A percentile compares a stretch with the other conserved stretches of the same genome.
These are phyloP conservation scores for Calyptomena viridis DNA, from an alignment of 2,113 vertebrate species.

Conservation along the genomic window DNA sequence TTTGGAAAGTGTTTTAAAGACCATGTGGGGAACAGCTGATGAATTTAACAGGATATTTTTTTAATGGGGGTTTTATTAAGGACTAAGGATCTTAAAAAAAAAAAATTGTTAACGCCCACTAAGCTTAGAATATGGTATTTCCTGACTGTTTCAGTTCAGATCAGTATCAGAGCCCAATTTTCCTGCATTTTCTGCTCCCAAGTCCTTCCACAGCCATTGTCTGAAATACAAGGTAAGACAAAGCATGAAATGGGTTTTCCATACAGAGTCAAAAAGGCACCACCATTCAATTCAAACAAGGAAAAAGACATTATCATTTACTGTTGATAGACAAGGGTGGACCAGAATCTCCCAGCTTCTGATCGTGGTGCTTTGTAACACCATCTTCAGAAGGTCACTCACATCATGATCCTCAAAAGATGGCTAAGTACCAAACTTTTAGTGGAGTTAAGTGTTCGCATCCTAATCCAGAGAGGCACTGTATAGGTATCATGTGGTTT, in stretches of 20 bases:
- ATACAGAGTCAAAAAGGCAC: background rate
- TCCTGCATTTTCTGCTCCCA: constrained; percentile 37
- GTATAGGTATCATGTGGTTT: background rate
- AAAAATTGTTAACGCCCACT: background rate
- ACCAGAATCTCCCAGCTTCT: background rate
- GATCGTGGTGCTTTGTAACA: background rate
- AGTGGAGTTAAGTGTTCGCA: background rate
- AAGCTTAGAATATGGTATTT: constrained; percentile 65
- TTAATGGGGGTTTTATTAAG: constrained; percentile 68
- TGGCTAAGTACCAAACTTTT: background rate
- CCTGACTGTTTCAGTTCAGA: constrained; percentile 56
- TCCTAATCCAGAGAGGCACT: background rate
- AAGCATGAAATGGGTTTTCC: background rate
- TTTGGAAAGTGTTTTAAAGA: constrained; percentile 50
- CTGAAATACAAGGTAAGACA: background rate
- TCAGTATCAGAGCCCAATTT: constrained; percentile 49
- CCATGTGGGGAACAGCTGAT: constrained; percentile 63
- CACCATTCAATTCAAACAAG: background rate
- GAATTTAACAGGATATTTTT: constrained; percentile 66
- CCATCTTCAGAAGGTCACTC: background rate
- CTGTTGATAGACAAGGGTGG: background rate
- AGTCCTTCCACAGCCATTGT: background rate
- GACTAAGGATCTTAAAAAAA: constrained; percentile 33
- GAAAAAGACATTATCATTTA: background rate
- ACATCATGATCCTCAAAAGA: background rate